These are phyloP conservation scores for Nymphalis io DNA, from an alignment of 1,140 invertebrate genomes.

Conservation along the genomic window DNA sequence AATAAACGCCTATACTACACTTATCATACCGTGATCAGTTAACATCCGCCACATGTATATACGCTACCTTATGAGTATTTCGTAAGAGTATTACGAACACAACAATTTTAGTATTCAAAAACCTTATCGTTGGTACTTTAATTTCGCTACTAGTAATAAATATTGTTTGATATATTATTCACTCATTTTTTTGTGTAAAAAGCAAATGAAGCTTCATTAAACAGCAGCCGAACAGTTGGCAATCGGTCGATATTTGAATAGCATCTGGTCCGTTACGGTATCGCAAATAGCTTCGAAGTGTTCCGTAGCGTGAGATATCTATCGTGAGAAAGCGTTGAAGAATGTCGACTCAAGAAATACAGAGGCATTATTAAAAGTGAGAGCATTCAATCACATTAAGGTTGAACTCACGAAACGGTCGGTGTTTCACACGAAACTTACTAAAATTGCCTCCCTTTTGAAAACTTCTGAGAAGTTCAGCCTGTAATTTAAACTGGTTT, in stretches of 20 bases:
- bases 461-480: slow-evolving; percentile 1
- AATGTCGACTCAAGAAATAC: slow-evolving; percentile 48
- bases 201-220: not conserved
- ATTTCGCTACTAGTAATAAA: no score
- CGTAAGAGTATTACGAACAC: no score
- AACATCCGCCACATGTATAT: no score
- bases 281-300: slow-evolving; percentile 42
- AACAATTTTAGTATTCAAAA: no score
- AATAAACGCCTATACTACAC: no score
- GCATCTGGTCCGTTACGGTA: slow-evolving; percentile 35
- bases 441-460: slow-evolving; percentile 44
- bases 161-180: not conserved
- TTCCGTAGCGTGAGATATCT: slow-evolving; percentile 41
- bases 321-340: slow-evolving; percentile 57
- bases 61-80: no score
- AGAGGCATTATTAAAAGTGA: slow-evolving; percentile 51
- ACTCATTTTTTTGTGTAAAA: not conserved
- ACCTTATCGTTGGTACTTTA: no score
- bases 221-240: not conserved
- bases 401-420: slow-evolving; percentile 40
- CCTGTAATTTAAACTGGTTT: slow-evolving; percentile 28
- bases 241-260: slow-evolving; percentile 14
- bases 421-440: slow-evolving; percentile 41
- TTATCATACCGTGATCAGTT: no score
- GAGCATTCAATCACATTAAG: slow-evolving; percentile 54